Evolutionary conservation across 2,797 vertebrate species (phyloP), one percentile per base, ranked within the genome.

Genomic region (Onychomys torridus): DNA sequence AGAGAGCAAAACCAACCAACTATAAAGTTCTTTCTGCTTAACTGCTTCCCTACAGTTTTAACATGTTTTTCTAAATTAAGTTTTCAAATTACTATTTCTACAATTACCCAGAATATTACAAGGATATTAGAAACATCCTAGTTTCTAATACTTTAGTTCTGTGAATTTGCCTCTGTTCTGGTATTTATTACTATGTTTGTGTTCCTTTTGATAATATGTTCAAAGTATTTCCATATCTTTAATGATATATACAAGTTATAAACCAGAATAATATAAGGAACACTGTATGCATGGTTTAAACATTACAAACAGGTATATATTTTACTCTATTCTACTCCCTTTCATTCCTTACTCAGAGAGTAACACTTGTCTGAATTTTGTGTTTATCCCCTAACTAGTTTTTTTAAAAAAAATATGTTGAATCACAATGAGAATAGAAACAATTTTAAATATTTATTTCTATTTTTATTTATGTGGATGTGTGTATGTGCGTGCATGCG

Each of bases 161-260:
- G 23, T 59, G 67, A 92, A 87, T 12, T 6, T 87, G 25, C 7
- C 40, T 94, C 37, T 61, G 81, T 91, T 92, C 14, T 79, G 57
- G 12, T 75, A 46, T 90, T 94, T 69, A 69, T 90, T 85, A 37
- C n/a, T 25, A 61, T 61, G 17, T 91, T 61, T 7, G 10, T 87
- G 95, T 90, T 87, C 19, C 55, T 91, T 91, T 86, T 86, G 69
- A 6, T 95, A 79, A 78, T 59, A 21, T 63, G 57, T 61, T 43
- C 37, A 63, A 89, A 89, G 67, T 65, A 82, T 91, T 81, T 85
- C 29, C 43, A 69, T 43, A 19, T 40, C 63, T 77, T 83, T 40
- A 76, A 90, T 76, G 29, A 89, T 49, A 63, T n/a, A 52, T 71
- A 34, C 6, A 73, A 57, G 10, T n/a, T 78, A 49, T 77, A 86